Evolutionary conservation across 2,797 vertebrate species (phyloP), one percentile per base, ranked within the genome.

Genomic region (Melanotaenia maccullochi): DNA sequence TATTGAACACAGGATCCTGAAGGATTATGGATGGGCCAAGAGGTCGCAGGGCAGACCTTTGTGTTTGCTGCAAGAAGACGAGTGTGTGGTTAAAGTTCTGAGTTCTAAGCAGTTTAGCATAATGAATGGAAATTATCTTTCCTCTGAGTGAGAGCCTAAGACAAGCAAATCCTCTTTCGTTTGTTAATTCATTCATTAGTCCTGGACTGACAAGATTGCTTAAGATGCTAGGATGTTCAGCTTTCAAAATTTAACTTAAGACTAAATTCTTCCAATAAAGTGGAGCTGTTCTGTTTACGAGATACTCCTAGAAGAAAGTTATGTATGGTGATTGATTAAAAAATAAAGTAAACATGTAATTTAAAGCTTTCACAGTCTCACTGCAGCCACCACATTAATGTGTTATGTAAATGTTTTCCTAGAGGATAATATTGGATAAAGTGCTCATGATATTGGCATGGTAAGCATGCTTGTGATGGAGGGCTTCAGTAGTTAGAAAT

Each of bases 121-220:
- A 90, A 90, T 92, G 88, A 93, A 92, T 79, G 89, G 83, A 89
- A 90, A 88, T 92, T 91, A 92, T 90, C 90, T 90, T 88, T 90
- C 83, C 71, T 77, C 77, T 42, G 52, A 83, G 75, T 60, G 28
- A 80, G 80, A 82, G 75, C 61, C 74, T 72, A 76, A 78, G 83
- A 92, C 87, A 82, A 85, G 82, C 84, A 89, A 85, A 88, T 89
- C 89, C 85, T 89, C 87, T 85, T 84, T 84, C 72, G 75, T 90
- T 90, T 84, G 82, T 87, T 90, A 75, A 88, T 93, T 92, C 75
- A 82, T 89, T 85, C 77, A 90, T 90, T 89, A 79, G 78, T 36
- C 33, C 32, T 14, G 55, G 63, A 75, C 79, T 65, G 88, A 82
- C 78, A 65, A 51, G 76, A 83, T 76, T 85, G 24, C 79, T 71